These are phyloP conservation scores for Orthosia gracilis DNA, from an alignment of 2,888 invertebrate species.

Conservation along the genomic window DNA sequence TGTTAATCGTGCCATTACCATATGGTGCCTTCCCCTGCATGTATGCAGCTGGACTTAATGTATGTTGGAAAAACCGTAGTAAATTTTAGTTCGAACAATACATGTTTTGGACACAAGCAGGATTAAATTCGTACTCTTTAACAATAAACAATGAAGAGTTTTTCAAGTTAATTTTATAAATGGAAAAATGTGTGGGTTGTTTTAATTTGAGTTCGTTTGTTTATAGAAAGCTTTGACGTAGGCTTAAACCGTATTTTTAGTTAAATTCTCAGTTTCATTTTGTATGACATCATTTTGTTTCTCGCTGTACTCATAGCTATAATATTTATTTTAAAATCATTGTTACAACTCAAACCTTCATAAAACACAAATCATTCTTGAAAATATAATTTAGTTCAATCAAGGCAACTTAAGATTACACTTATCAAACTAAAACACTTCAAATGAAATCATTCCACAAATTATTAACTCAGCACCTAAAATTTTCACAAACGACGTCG, in stretches of 20 bases:
- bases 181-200: not conserved
- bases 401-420: not conserved
- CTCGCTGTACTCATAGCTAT: too few relatives aligned
- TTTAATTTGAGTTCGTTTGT: not conserved
- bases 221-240: not conserved
- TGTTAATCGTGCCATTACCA: constrained; percentile 85
- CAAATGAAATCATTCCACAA: not conserved
- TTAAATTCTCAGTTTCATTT: not conserved
- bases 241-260: not conserved
- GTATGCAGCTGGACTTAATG: constrained; percentile 72
- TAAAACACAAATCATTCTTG: not conserved
- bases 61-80: constrained; percentile 18
- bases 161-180: not conserved
- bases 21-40: constrained; percentile 75
- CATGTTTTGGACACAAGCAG: not conserved
- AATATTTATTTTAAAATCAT: not conserved
- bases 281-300: not conserved
- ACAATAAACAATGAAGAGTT: not conserved
- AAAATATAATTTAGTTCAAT: not conserved
- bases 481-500: constrained; percentile 11
- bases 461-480: constrained; percentile 2
- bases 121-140: not conserved
- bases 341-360: not conserved
- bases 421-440: not conserved
- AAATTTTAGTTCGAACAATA: not conserved